Evolutionary conservation across 2,797 vertebrate species (phyloP), one percentile per base, ranked within the genome.

Genomic region (Syngnathus acus): DNA sequence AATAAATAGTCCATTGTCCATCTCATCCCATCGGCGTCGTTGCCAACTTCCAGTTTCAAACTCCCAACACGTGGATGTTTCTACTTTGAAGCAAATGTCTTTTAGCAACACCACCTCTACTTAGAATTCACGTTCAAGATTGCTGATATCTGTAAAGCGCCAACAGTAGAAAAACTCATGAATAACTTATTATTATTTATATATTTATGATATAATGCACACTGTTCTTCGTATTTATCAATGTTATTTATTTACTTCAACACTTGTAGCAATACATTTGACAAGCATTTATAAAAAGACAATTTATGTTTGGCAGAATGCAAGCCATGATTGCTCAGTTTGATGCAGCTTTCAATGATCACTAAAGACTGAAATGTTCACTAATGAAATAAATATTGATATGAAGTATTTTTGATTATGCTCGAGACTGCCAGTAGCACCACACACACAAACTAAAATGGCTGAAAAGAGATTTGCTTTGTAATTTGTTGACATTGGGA

Each of bases 1-100:
- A 91, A 76, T n/a, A 89, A 95, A 83, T 91, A 95, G 84, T 96
- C 89, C 88, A 78, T 62, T 39, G 0, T 38, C 23, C 23, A 23
- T 23, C 38, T 11, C 19, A 5, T 13, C 19, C 37, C 55, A 66
- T 68, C 63, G 26, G 13, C 45, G 4, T 40, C 65, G 57, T 45
- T 26, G 58, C 64, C 13, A 67, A 62, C 26, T 48, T 54, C 5
- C 10, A 17, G 21, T 64, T 51, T 50, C 50, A 10, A 38, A n/a
- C 9, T 50, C 45, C 32, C 45, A 64, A 37, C 21, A 2, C 5
- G 21, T 14, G n/a, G 61, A 2, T 21, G 47, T 16, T 40, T 40
- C 7, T 11, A 58, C 55, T 19, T 10, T 19, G 16, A 39, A 21
- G 19, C 54, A 21, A 26, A 1, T 8, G 11, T 40, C 5, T 10